Evolutionary conservation across 2,888 invertebrate species (phyloP).

Genomic region (Alsophila aescularia): DNA sequence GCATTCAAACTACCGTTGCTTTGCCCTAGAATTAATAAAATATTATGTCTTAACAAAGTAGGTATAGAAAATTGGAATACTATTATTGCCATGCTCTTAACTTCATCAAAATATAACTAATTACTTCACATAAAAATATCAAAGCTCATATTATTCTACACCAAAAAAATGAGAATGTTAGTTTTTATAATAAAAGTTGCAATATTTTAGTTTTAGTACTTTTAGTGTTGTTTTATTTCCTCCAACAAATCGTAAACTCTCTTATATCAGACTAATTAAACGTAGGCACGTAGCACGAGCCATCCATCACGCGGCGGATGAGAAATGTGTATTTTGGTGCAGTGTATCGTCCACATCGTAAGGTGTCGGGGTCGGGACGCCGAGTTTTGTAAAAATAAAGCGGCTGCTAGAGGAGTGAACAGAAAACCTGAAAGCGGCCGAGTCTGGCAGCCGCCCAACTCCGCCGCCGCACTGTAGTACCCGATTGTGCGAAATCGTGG

Average conservation of each 20-base stretch:
- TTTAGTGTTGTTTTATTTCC: conserved; percentile 17
- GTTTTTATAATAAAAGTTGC: conserved; percentile 8
- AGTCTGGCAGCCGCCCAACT: background rate
- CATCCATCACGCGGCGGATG: conserved; percentile 23
- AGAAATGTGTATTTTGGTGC: conserved; percentile 23
- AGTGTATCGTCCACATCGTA: background rate
- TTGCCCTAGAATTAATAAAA: background rate
- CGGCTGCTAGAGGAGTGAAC: background rate
- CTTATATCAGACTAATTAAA: conserved; percentile 31
- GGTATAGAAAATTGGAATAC: background rate
- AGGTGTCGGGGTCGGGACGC: background rate
- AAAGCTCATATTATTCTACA: background rate
- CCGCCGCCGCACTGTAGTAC: no score
- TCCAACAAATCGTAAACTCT: conserved; percentile 3
- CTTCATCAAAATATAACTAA: background rate
- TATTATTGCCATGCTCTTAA: background rate
- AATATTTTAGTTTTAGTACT: conserved; percentile 15
- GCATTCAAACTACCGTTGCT: conserved; percentile 3
- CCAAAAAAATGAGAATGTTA: background rate
- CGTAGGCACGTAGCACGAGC: conserved; percentile 7
- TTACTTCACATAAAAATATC: background rate
- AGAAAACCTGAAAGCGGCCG: background rate
- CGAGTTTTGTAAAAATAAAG: conserved; percentile 36
- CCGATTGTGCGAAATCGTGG: no score
- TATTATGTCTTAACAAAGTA: background rate